Evolutionary conservation across 2,888 invertebrate species (phyloP).

Genomic region (Omphaloscelis lunosa): DNA sequence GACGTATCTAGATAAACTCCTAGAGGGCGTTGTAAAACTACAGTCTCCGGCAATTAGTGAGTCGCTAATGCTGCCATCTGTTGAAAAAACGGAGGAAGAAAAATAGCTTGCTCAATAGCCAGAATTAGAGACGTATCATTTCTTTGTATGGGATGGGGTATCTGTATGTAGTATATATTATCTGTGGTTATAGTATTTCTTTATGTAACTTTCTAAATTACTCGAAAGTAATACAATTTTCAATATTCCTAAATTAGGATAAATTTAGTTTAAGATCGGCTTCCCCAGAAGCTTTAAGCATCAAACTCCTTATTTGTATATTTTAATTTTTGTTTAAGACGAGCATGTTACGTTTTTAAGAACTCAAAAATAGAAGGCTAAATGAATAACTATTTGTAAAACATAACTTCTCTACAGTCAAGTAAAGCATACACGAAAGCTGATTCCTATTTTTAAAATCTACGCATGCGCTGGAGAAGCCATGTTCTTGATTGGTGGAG

Average conservation of each 20-base stretch:
- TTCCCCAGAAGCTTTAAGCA: not conserved
- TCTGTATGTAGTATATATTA: too few relatives aligned
- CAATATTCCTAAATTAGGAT: too few relatives aligned
- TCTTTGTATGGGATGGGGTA: too few relatives aligned
- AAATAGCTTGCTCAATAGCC: too few relatives aligned
- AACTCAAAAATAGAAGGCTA: not conserved
- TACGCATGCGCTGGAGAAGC: not conserved
- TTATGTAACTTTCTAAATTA: not conserved
- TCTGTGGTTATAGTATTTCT: not conserved
- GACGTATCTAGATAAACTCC: too few relatives aligned
- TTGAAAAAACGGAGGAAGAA: too few relatives aligned
- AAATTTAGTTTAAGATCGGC: too few relatives aligned
- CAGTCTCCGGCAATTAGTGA: too few relatives aligned
- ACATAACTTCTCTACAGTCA: not conserved
- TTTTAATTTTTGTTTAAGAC: not conserved
- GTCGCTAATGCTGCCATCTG: too few relatives aligned
- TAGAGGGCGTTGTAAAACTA: too few relatives aligned
- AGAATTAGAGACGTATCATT: too few relatives aligned
- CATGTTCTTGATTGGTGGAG: not conserved
- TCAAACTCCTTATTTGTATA: not conserved
- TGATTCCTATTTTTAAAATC: not conserved
- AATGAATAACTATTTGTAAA: not conserved
- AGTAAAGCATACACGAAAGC: not conserved
- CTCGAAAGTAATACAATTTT: too few relatives aligned
- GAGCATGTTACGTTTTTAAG: not conserved